Percentiles rank a stretch among this genome's conserved stretches.
phyloP scores from a whole-genome alignment of 2,113 vertebrate genomes.

The Tachysurus vachellii region DNA sequence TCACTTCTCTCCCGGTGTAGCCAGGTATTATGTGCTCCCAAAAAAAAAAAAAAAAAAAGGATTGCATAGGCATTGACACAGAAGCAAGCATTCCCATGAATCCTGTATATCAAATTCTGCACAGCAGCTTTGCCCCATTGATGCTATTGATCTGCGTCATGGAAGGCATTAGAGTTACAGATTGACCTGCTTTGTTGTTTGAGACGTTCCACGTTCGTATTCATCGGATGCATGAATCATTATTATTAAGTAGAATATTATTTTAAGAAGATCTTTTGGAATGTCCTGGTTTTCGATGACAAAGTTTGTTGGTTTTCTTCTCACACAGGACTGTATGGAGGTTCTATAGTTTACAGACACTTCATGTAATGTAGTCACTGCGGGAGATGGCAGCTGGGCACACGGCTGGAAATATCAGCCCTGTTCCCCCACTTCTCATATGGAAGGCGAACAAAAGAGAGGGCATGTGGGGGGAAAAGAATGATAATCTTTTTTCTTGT shows the following conservation, averaged over 20 bases:
- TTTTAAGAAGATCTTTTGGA: neutral
- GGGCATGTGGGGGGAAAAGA: slow-evolving; percentile 22
- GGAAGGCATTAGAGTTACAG: slow-evolving; percentile 52
- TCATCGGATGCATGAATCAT: slow-evolving; percentile 14
- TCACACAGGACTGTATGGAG: slow-evolving; percentile 46
- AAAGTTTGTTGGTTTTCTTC: neutral
- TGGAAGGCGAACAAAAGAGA: slow-evolving; percentile 26
- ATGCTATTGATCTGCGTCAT: slow-evolving; percentile 70
- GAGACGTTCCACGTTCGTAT: neutral
- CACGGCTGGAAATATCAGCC: slow-evolving; percentile 68
- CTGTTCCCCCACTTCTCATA: slow-evolving; percentile 50
- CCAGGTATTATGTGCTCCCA: slow-evolving; percentile 65
- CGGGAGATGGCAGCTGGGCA: slow-evolving; percentile 57
- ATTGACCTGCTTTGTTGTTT: slow-evolving; percentile 28
- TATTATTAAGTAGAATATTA: neutral
- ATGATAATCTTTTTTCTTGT: slow-evolving; percentile 40
- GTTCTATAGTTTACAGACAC: slow-evolving; percentile 43
- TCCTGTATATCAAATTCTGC: slow-evolving; percentile 71
- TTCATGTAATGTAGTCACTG: slow-evolving; percentile 62
- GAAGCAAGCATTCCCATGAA: slow-evolving; percentile 65
- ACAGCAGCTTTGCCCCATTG: slow-evolving; percentile 65
- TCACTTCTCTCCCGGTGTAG: slow-evolving; percentile 52
- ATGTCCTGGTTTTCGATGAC: neutral
- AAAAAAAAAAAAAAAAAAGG: slow-evolving; percentile 63
- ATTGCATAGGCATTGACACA: slow-evolving; percentile 70